These are phyloP conservation scores for Trichogramma evanescens DNA, from an alignment of 2,888 invertebrate species.

Conservation along the genomic window DNA sequence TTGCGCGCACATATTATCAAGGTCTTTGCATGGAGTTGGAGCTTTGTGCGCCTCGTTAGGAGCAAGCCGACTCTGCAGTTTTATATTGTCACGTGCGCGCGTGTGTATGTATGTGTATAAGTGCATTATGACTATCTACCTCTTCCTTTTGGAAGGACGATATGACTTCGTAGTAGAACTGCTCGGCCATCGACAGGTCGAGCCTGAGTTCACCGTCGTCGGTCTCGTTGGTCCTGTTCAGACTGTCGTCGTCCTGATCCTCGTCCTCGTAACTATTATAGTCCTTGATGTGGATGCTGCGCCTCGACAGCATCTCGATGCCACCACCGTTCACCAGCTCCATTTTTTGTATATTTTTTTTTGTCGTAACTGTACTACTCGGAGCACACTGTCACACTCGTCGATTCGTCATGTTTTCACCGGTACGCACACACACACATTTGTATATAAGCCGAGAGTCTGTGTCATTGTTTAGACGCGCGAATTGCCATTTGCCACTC, in stretches of 20 bases:
- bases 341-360: slow-evolving; percentile 26
- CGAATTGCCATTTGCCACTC: too few relatives aligned
- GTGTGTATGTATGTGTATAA: too few relatives aligned
- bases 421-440: too few relatives aligned
- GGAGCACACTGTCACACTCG: not conserved
- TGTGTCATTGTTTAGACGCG: too few relatives aligned
- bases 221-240: slow-evolving; percentile 25
- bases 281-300: slow-evolving; percentile 41
- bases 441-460: too few relatives aligned
- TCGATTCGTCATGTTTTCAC: not conserved
- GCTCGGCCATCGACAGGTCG: slow-evolving; percentile 43
- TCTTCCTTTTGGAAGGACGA: slow-evolving; percentile 45
- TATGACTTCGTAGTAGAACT: slow-evolving; percentile 46
- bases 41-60: too few relatives aligned
- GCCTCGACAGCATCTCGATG: slow-evolving; percentile 42
- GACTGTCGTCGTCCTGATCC: slow-evolving; percentile 21
- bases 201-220: slow-evolving; percentile 40
- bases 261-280: slow-evolving; percentile 32
- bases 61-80: too few relatives aligned
- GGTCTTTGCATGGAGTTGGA: too few relatives aligned
- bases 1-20: too few relatives aligned
- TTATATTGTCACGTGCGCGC: too few relatives aligned
- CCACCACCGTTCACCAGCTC: slow-evolving; percentile 42
- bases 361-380: not conserved
- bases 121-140: slow-evolving; percentile 27